Evolutionary conservation across 2,113 vertebrate species (phyloP), one percentile per base, ranked within the genome.

Genomic region (Campylomormyrus numenius): DNA sequence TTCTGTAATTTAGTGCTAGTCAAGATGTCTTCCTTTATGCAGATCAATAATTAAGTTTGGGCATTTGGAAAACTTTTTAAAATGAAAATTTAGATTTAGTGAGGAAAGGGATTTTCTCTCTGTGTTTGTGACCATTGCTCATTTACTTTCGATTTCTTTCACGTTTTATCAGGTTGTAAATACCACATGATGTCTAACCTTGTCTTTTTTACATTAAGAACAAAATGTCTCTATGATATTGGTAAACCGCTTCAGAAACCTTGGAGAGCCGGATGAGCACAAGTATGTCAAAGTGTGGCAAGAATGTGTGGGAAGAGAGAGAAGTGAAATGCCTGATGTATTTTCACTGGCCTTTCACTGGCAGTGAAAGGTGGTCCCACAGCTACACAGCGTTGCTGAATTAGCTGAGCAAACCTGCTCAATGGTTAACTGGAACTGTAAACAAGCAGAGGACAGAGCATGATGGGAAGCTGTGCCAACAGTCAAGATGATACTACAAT

Each of bases 371-470:
- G 48, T 3, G 21, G 27, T n/a, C 4, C 48, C 88, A 53, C 50
- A n/a, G 49, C 49, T 17, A 3, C 74, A 9, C 35, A 39, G 19
- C 2, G 31, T 8, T 85, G 17, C 11, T 21, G 5, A 35, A 91
- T 58, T 88, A 88, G 84, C 86, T 52, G 15, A 66, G 84, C 17
- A 77, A 27, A 56, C 52, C 84, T 74, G 70, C 87, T 91, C 42
- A 90, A 84, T 91, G 91, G 88, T 89, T 88, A 9, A 89, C 88
- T 45, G 53, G 31, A 56, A 39, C 58, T n/a, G 42, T 52, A 70
- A 88, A 74, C 49, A 83, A 85, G 52, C 42, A 53, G 83, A 35
- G 48, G 10, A 11, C 17, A 24, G 31, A 88, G 70, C 15, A 50
- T 83, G 77, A 62, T 74, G 39, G 56, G 42, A 70, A 77, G 35